phyloP scores from a whole-genome alignment of 2,888 invertebrate genomes.

The Drosophila anomalipes region DNA sequence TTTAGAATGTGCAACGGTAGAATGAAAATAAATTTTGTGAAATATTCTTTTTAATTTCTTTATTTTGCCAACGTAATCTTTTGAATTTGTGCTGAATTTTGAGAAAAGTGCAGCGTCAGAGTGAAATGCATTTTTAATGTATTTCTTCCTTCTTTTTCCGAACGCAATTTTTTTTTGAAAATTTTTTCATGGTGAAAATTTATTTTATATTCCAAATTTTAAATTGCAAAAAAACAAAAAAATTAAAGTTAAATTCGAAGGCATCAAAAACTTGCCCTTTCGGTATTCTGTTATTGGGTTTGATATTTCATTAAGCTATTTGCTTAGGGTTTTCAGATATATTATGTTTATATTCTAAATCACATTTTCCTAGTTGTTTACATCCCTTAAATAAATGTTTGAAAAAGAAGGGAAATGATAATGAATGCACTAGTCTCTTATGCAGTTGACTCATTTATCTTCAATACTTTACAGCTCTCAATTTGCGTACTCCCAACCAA shows the following conservation, averaged over 20 bases:
- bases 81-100: background rate
- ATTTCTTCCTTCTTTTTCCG: background rate
- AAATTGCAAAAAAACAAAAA: background rate
- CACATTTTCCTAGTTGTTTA: background rate
- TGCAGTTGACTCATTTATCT: conserved; percentile 54
- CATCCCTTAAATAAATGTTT: background rate
- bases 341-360: background rate
- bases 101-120: background rate
- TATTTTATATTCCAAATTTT: background rate
- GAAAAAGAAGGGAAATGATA: conserved; percentile 5
- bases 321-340: background rate
- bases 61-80: background rate
- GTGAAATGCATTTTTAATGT: background rate
- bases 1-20: background rate
- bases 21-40: background rate
- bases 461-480: conserved; percentile 58
- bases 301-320: background rate
- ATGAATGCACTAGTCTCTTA: conserved; percentile 20
- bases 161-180: background rate
- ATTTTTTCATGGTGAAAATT: background rate
- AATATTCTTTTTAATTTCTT: background rate
- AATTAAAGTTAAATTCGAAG: background rate
- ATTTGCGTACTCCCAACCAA: conserved; percentile 43
- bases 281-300: background rate
- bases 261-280: background rate